Conservation (phyloP, 2,888 invertebrate species). For the Kryphioiulus occultus region DNA sequence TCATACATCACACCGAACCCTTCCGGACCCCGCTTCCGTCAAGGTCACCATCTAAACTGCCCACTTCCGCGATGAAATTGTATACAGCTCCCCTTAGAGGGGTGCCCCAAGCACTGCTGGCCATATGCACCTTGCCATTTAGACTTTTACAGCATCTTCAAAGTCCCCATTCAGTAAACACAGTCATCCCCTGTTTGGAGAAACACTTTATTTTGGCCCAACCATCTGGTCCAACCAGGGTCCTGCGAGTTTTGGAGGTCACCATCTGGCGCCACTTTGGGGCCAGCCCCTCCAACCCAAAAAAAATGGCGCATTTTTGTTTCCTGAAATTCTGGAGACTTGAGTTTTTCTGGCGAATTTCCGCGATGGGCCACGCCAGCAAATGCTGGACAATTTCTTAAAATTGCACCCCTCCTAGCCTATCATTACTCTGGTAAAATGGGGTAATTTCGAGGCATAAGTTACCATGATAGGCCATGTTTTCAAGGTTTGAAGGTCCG, state of each 20-base stretch:
- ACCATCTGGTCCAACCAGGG: constrained; percentile 18
- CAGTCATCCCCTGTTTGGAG: neutral
- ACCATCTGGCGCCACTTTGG: constrained; percentile 31
- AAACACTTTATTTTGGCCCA: neutral
- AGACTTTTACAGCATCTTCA: neutral
- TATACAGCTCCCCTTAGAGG: neutral
- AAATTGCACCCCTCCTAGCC: neutral
- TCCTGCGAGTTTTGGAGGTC: neutral
- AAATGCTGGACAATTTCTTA: neutral
- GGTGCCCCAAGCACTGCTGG: neutral
- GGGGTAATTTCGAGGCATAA: neutral
- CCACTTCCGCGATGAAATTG: constrained; percentile 19
- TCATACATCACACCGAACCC: neutral
- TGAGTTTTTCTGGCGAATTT: constrained; percentile 14
- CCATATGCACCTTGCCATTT: constrained; percentile 29
- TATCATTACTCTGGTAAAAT: neutral
- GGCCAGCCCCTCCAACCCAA: neutral
- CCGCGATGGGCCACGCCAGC: neutral
- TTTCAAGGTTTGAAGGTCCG: neutral
- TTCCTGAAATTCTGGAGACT: constrained; percentile 24
- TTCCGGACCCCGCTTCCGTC: constrained; percentile 17
- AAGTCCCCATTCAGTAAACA: neutral
- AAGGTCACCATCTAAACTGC: neutral
- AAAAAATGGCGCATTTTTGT: neutral
- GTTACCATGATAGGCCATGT: neutral